Evolutionary conservation across 1,140 invertebrate species (phyloP).

Genomic region (Drosophila nasuta): DNA sequence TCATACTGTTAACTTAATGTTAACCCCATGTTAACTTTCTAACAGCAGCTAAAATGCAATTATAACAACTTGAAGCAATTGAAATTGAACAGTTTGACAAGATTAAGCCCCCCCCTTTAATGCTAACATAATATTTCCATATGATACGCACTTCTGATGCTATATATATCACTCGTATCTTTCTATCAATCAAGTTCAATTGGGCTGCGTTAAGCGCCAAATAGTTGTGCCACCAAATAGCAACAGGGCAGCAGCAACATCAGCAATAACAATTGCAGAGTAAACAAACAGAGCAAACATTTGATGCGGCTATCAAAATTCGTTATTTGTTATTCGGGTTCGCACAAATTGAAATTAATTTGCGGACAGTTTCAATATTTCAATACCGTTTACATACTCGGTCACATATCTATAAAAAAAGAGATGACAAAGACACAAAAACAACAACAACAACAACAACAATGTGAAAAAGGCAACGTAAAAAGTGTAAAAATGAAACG

Average conservation of each 20-base stretch:
- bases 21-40: not conserved
- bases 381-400: conserved; percentile 46
- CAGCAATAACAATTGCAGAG: conserved; percentile 49
- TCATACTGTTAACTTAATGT: conserved; percentile 2
- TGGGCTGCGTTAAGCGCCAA: conserved; percentile 73
- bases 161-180: not conserved
- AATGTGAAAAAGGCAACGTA: conserved; percentile 38
- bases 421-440: conserved; percentile 14
- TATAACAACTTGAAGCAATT: not conserved
- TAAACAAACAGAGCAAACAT: conserved; percentile 61
- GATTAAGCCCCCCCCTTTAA: conserved; percentile 12
- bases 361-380: conserved; percentile 79
- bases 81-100: not conserved
- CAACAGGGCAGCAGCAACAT: conserved; percentile 3
- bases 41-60: not conserved
- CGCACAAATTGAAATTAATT: conserved; percentile 79
- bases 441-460: not conserved
- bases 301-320: conserved; percentile 59
- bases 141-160: conserved; percentile 1
- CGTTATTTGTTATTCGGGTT: conserved; percentile 48
- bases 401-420: not conserved
- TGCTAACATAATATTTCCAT: not conserved
- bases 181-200: conserved; percentile 79
- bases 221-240: conserved; percentile 65
- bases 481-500: conserved; percentile 47